Percentiles rank a stretch among this genome's conserved stretches.
Evolutionary conservation across 2,113 vertebrate species (phyloP).

Genomic region (Oxyura jamaicensis): DNA sequence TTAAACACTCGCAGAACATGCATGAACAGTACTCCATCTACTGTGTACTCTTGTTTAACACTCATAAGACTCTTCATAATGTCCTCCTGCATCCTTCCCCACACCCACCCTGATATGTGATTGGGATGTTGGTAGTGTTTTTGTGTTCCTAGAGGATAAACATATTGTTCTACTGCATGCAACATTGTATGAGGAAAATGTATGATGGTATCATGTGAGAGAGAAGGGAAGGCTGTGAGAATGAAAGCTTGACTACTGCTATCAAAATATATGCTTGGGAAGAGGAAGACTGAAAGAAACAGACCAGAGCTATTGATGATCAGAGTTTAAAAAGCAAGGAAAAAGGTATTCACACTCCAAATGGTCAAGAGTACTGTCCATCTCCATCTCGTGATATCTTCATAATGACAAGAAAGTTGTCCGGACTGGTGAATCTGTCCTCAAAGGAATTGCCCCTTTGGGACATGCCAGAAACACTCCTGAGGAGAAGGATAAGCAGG

Average conservation of each 20-base stretch:
- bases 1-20: background rate
- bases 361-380: background rate
- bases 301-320: background rate
- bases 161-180: background rate
- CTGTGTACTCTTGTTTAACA: background rate
- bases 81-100: background rate
- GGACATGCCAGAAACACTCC: background rate
- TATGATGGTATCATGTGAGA: background rate
- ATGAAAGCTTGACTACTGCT: background rate
- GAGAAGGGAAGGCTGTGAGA: background rate
- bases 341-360: background rate
- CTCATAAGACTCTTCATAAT: background rate
- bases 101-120: background rate
- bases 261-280: background rate
- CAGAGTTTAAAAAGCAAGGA: background rate
- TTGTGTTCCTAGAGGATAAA: background rate
- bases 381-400: background rate
- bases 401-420: background rate
- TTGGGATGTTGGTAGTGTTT: background rate
- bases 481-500: background rate
- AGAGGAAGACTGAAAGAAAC: background rate
- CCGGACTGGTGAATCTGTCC: background rate
- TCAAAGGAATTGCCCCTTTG: background rate
- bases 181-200: background rate
- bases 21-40: background rate